Percentiles rank a stretch among this genome's conserved stretches.
Conservation (phyloP, 2,113 vertebrate genomes). For the Pygoscelis antarcticus region DNA sequence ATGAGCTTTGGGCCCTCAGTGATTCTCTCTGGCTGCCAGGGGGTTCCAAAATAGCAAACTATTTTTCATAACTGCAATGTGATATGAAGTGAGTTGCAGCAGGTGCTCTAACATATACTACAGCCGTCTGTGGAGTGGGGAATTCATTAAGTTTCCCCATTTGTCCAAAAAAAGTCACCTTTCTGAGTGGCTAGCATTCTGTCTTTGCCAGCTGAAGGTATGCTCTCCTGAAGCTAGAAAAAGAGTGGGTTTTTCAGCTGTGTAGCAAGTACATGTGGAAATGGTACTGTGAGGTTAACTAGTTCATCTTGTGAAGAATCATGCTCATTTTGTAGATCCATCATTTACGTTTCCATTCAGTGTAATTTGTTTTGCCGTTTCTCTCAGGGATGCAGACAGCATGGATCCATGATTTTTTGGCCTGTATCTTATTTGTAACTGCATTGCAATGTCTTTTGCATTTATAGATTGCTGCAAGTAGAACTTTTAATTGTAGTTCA, state of each 20-base stretch:
- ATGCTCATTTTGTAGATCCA: neutral
- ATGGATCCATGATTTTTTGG: neutral
- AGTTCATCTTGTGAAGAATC: neutral
- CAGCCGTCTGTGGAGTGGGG: constrained; percentile 78
- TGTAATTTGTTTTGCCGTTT: neutral
- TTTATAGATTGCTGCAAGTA: neutral
- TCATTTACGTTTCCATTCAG: neutral
- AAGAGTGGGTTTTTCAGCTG: neutral
- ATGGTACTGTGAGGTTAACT: neutral
- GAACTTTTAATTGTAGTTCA: neutral
- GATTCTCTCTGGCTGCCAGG: constrained; percentile 96
- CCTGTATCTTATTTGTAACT: neutral
- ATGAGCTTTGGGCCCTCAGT: constrained; percentile 96
- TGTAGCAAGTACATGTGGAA: neutral
- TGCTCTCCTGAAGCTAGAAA: neutral
- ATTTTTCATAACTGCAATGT: constrained; percentile 98
- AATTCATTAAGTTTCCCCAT: constrained; percentile 85
- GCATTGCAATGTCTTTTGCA: neutral
- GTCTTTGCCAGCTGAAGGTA: constrained; percentile 59
- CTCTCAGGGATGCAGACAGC: neutral
- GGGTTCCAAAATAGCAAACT: constrained; percentile 99
- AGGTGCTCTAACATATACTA: constrained; percentile 89
- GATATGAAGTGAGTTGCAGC: constrained; percentile 92
- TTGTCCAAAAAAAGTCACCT: constrained; percentile 76
- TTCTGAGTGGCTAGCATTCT: constrained; percentile 52